Evolutionary conservation across 2,797 vertebrate genomes (phyloP), one percentile per base, ranked within the genome.

Genomic region (Harpagifer antarcticus): DNA sequence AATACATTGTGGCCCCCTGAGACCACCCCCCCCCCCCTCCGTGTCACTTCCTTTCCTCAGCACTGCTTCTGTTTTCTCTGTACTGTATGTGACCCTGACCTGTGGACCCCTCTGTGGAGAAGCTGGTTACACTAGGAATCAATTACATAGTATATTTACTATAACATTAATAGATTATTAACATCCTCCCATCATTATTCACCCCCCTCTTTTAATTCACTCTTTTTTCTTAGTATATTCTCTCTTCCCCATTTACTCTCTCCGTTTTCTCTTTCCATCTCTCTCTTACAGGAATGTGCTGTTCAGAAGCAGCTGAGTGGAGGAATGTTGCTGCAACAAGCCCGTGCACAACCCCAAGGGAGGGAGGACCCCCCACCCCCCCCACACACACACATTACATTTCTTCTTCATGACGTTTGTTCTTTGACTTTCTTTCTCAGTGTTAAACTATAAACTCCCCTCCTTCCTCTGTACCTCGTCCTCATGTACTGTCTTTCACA

Each of bases 241-340:
- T 13, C 20, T 53, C 3, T 44, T 19, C 15, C 59, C 43, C 14
- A n/a, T 62, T 72, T 40, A 23, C 63, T 72, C 57, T 1, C 54
- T 23, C 56, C 66, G 17, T 69, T 44, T 67, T 47, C 57, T 52
- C 57, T 59, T 15, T 57, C 60, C 72, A 45, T 72, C 71, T 67
- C 74, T 61, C 54, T 84, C 75, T 86, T 65, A 52, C 74, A 76
- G 92, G 92, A 92, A 93, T 93, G 90, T 87, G 64, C 85, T 72
- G 85, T 72, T 85, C 80, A 83, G 86, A 81, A 94, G 93, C 92
- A 95, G 93, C 93, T 95, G 93, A 94, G 93, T 60, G 74, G 62
- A 91, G 91, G 94, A 95, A 96, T 95, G 94, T 61, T 86, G 83
- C 89, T 90, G 88, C 84, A 93, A 94, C 95, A 95, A 94, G 95